Evolutionary conservation across 2,797 vertebrate genomes (phyloP).

Genomic region (Falco cherrug): DNA sequence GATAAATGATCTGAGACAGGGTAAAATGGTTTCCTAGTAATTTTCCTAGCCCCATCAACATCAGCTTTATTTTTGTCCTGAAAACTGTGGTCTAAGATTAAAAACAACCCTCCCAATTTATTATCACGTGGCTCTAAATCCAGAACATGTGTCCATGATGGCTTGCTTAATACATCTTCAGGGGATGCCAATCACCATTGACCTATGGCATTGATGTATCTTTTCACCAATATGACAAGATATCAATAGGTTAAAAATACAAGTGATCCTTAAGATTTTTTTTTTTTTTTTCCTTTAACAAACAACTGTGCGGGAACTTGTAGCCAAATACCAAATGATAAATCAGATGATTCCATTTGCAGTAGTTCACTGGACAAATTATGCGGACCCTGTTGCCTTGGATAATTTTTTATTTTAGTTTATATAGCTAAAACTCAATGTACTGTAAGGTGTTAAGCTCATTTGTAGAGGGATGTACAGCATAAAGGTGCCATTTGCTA

Average conservation of each 20-base stretch:
- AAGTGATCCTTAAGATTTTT: neutral
- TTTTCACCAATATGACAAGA: neutral
- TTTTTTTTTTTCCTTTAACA: neutral
- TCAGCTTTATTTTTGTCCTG: neutral
- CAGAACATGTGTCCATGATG: neutral
- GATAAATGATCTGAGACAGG: neutral
- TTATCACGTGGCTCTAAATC: neutral
- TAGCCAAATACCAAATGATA: neutral
- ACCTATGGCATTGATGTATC: neutral
- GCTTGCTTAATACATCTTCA: neutral
- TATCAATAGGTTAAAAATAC: neutral
- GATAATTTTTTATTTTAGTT: neutral
- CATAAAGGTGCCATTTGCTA: neutral
- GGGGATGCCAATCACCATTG: neutral
- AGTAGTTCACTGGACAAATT: neutral
- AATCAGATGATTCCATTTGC: neutral
- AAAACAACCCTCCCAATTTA: neutral
- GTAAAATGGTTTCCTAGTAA: neutral
- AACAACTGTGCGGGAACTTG: neutral
- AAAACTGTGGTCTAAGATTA: neutral
- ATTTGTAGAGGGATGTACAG: neutral
- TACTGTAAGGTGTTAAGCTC: neutral
- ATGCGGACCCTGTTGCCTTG: neutral
- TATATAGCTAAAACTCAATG: neutral
- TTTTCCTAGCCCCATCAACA: neutral